phyloP scores from a whole-genome alignment of 2,888 invertebrate genomes.

The Nomada fucata region DNA sequence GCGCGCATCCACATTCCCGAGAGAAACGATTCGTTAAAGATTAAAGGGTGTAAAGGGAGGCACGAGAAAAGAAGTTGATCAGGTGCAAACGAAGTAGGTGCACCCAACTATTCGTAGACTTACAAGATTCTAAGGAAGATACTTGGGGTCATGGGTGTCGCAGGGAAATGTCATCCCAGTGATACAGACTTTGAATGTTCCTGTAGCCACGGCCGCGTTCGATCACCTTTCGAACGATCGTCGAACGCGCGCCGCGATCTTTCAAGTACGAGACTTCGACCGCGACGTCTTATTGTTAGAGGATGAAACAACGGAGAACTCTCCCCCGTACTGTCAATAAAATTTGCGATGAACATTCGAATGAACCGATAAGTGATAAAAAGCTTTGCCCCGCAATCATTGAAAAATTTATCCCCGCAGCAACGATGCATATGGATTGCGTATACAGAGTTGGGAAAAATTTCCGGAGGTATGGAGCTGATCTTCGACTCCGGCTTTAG shows the following conservation, averaged over 20 bases:
- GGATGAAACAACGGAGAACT: conserved; percentile 3
- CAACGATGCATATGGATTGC: background rate
- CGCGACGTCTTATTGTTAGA: background rate
- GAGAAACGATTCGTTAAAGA: conserved; percentile 41
- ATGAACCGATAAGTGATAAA: too few species aligned
- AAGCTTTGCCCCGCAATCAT: too few species aligned
- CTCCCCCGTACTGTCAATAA: background rate
- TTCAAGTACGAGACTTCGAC: conserved; percentile 32
- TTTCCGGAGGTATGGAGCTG: background rate
- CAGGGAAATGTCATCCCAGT: conserved; percentile 73
- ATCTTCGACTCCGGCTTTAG: background rate
- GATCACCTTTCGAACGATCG: conserved; percentile 64
- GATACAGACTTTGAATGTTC: conserved; percentile 58
- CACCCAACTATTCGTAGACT: conserved; percentile 40
- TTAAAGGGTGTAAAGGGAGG: background rate
- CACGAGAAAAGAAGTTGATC: conserved; percentile 7
- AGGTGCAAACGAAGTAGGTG: conserved; percentile 35
- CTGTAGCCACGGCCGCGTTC: conserved; percentile 62
- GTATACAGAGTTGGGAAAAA: too few species aligned
- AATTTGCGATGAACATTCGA: background rate
- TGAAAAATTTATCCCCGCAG: background rate
- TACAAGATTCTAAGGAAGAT: conserved; percentile 64
- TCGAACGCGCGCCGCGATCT: conserved; percentile 27
- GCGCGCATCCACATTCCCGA: background rate
- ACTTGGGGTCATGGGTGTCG: conserved; percentile 66